Conservation (phyloP, 2,888 invertebrate species). For the Cosmopolites sordidus region DNA sequence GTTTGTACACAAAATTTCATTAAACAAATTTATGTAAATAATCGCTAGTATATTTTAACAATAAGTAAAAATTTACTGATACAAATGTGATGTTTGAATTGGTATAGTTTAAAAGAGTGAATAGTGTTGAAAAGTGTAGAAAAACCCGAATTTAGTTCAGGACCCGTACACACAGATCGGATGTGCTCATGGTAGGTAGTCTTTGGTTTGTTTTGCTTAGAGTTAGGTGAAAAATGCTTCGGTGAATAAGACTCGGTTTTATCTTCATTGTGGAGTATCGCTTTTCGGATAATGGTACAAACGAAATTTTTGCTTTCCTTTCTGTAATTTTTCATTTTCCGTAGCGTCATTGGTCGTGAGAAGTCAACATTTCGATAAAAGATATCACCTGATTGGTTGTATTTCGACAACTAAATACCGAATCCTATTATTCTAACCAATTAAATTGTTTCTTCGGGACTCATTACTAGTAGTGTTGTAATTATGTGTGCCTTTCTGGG, state of each 20-base stretch:
- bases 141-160: conserved; percentile 19
- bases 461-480: conserved; percentile 6
- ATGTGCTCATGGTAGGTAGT: conserved; percentile 49
- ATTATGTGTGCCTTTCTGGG: neutral
- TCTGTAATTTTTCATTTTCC: conserved; percentile 28
- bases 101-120: conserved; percentile 30
- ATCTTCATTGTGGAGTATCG: neutral
- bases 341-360: conserved; percentile 45
- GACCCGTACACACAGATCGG: conserved; percentile 37
- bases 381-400: conserved; percentile 52
- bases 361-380: conserved; percentile 50
- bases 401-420: conserved; percentile 49
- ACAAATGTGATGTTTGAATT: conserved; percentile 35
- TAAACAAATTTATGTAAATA: conserved; percentile 41
- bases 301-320: conserved; percentile 15
- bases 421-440: conserved; percentile 52
- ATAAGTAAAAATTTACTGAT: conserved; percentile 34
- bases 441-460: conserved; percentile 44
- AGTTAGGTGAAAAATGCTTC: neutral
- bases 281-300: neutral
- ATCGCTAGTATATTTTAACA: conserved; percentile 33
- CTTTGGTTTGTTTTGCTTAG: conserved; percentile 36
- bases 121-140: conserved; percentile 33
- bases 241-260: neutral
- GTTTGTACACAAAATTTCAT: conserved; percentile 48